Evolutionary conservation across 2,888 invertebrate genomes (phyloP).

Genomic region (Nomada ruficornis): DNA sequence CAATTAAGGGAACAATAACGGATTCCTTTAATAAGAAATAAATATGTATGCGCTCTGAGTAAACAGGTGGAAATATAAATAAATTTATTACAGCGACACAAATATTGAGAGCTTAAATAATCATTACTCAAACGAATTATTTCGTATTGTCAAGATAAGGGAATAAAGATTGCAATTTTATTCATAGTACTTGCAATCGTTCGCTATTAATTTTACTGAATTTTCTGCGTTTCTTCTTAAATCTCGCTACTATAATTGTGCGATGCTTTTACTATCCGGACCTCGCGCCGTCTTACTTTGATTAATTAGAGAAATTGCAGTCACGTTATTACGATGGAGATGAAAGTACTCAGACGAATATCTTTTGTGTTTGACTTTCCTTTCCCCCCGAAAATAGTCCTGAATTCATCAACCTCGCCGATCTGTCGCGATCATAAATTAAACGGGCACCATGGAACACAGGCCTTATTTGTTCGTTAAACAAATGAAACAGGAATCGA

Average conservation of each 20-base stretch:
- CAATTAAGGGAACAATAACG: too few species aligned
- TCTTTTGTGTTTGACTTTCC: conserved; percentile 28
- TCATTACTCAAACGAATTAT: too few species aligned
- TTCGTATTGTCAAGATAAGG: too few species aligned
- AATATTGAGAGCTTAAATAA: too few species aligned
- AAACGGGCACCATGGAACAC: neutral
- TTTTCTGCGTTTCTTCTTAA: conserved; percentile 6
- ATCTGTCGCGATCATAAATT: conserved; percentile 4
- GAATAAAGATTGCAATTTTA: too few species aligned
- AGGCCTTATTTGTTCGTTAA: conserved; percentile 22
- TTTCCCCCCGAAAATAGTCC: neutral
- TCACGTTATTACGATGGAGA: neutral
- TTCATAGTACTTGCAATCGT: neutral
- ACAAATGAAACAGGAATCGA: conserved; percentile 1
- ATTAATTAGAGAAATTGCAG: conserved; percentile 51
- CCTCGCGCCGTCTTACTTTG: conserved; percentile 8
- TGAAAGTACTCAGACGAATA: conserved; percentile 16
- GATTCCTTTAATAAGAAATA: too few species aligned
- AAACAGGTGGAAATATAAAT: too few species aligned
- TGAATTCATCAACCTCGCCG: conserved; percentile 20
- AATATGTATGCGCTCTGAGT: too few species aligned
- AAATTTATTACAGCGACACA: too few species aligned
- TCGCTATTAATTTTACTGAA: conserved; percentile 13
- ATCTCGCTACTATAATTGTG: neutral
- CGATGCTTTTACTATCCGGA: conserved; percentile 25